Percentiles rank a stretch among this genome's conserved stretches.
Evolutionary conservation across 2,113 vertebrate genomes (phyloP).

Genomic region (Emydocephalus ijimae): DNA sequence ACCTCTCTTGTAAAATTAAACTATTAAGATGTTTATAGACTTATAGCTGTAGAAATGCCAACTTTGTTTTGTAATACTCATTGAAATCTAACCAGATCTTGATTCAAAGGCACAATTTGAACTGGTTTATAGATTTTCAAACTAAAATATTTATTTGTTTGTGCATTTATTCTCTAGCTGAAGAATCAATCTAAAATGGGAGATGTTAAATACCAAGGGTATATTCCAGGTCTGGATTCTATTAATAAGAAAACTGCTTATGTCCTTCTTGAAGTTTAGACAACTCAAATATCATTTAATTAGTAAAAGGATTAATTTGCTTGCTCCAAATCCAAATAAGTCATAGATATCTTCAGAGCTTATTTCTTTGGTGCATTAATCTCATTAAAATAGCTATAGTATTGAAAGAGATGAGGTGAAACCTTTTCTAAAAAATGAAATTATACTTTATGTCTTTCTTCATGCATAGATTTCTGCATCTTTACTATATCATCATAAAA

Average conservation of each 20-base stretch:
- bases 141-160: slow-evolving; percentile 5
- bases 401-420: neutral
- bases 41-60: neutral
- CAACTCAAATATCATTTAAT: slow-evolving; percentile 50
- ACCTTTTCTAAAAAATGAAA: neutral
- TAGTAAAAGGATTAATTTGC: slow-evolving; percentile 54
- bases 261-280: slow-evolving; percentile 52
- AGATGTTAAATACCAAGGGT: slow-evolving; percentile 8
- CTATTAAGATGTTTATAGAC: neutral
- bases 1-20: slow-evolving; percentile 1
- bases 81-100: slow-evolving; percentile 1
- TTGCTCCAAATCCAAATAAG: slow-evolving; percentile 24
- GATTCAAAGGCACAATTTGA: neutral
- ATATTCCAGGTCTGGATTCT: slow-evolving; percentile 36
- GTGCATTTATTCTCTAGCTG: neutral
- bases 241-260: slow-evolving; percentile 56
- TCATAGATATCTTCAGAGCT: slow-evolving; percentile 18
- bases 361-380: slow-evolving; percentile 2
- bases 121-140: neutral
- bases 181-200: slow-evolving; percentile 15
- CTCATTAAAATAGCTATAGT: neutral
- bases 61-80: neutral
- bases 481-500: neutral
- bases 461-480: neutral
- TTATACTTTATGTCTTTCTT: neutral